Conservation (phyloP, 2,888 invertebrate species). For the Monochamus alternatus region DNA sequence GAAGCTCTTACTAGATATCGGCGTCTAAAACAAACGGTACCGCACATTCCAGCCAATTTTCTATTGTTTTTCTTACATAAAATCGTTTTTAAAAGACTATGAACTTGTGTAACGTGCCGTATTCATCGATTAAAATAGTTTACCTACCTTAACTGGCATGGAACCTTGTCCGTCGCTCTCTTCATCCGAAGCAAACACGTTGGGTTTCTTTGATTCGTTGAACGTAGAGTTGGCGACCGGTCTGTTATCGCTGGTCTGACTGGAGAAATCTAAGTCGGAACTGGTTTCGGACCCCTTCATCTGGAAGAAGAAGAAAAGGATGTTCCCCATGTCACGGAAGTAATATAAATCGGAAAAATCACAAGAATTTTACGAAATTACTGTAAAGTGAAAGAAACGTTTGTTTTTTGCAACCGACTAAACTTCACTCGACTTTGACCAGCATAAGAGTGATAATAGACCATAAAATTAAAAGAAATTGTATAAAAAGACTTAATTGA, state of each 20-base stretch:
- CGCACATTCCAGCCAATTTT: not conserved
- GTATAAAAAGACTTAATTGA: constrained; percentile 1
- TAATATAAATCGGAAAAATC: not conserved
- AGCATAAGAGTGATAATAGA: constrained; percentile 14
- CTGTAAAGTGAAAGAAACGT: not conserved
- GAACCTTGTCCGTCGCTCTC: constrained; percentile 60
- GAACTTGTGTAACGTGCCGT: too few species aligned
- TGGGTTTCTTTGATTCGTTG: constrained; percentile 56
- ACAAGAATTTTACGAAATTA: not conserved
- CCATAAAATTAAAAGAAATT: constrained; percentile 16
- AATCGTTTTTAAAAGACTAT: too few species aligned
- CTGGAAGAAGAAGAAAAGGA: constrained; percentile 53
- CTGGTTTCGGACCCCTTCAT: constrained; percentile 61
- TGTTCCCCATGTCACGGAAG: constrained; percentile 44
- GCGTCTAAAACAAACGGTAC: constrained; percentile 47
- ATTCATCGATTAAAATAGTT: not conserved
- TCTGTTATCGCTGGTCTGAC: constrained; percentile 46
- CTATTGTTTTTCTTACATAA: too few species aligned
- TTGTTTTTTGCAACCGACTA: constrained; percentile 1
- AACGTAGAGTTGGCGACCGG: constrained; percentile 64
- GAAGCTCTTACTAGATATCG: constrained; percentile 68
- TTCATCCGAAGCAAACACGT: constrained; percentile 53
- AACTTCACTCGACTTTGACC: not conserved
- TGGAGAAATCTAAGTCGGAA: constrained; percentile 61
- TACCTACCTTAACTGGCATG: constrained; percentile 56